Conservation (phyloP, 2,113 vertebrate species). For the Python bivittatus region DNA sequence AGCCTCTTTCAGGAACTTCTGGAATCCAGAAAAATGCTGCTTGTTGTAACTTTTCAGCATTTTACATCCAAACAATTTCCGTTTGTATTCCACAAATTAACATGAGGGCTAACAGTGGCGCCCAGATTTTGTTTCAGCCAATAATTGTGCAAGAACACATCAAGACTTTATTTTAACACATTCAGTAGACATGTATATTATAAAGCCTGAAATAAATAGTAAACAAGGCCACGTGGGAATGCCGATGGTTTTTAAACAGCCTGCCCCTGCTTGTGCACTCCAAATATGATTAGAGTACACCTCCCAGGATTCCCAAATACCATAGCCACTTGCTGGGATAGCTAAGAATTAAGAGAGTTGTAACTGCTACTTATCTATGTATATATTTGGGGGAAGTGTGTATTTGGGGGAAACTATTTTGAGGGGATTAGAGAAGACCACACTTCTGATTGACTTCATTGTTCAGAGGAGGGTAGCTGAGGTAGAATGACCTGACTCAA, state of each 20-base stretch:
- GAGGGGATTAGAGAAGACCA: neutral
- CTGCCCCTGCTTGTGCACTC: neutral
- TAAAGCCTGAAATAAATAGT: neutral
- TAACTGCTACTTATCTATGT: neutral
- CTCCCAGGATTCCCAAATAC: neutral
- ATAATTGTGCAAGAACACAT: slow-evolving; percentile 3
- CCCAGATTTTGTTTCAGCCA: slow-evolving; percentile 27
- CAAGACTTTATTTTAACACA: neutral
- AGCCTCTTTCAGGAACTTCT: neutral
- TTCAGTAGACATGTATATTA: neutral
- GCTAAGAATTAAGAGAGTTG: neutral
- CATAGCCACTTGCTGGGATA: neutral
- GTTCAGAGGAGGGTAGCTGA: neutral
- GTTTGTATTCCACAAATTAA: neutral
- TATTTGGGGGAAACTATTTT: neutral
- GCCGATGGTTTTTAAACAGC: neutral
- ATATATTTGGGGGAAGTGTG: too few relatives aligned
- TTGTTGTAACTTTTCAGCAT: neutral
- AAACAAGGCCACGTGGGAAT: neutral
- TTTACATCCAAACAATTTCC: neutral
- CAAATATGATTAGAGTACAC: neutral
- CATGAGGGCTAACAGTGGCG: neutral
- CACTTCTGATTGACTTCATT: neutral
- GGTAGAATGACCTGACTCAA: neutral
- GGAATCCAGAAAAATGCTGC: neutral